Evolutionary conservation across 2,888 invertebrate species (phyloP).

Genomic region (Campopleginae sp.): DNA sequence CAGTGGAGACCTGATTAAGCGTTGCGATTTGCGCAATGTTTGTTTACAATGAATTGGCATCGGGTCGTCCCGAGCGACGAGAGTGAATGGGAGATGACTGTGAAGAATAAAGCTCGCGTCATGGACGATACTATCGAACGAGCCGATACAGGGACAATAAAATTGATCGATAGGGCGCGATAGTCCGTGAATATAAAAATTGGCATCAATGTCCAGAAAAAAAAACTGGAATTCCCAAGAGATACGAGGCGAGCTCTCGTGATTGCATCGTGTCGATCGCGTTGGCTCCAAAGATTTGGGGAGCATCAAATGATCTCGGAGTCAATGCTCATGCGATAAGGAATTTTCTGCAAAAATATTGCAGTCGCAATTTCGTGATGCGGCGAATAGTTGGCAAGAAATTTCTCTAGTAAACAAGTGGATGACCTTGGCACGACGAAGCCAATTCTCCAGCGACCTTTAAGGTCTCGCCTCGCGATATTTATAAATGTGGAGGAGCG

Average conservation of each 20-base stretch:
- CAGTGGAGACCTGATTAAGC: neutral
- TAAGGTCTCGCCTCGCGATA: neutral
- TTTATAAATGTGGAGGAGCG: neutral
- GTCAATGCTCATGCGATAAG: neutral
- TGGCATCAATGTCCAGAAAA: neutral
- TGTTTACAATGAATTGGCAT: neutral
- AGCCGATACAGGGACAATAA: neutral
- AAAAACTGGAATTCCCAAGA: neutral
- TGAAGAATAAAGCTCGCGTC: neutral
- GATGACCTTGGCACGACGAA: neutral
- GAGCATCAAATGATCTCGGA: neutral
- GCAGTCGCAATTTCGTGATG: neutral
- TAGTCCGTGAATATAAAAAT: neutral
- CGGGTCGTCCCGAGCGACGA: slow-evolving; percentile 8
- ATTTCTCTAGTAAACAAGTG: neutral
- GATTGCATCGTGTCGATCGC: neutral
- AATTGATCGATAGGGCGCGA: neutral
- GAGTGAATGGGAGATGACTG: slow-evolving; percentile 15
- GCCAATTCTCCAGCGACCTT: neutral
- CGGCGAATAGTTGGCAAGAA: neutral
- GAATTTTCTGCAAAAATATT: neutral
- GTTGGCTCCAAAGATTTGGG: neutral
- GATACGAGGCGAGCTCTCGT: neutral
- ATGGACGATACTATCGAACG: neutral
- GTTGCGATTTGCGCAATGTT: neutral